Conservation (phyloP, 1,140 invertebrate species). For the Bombus ignitus region DNA sequence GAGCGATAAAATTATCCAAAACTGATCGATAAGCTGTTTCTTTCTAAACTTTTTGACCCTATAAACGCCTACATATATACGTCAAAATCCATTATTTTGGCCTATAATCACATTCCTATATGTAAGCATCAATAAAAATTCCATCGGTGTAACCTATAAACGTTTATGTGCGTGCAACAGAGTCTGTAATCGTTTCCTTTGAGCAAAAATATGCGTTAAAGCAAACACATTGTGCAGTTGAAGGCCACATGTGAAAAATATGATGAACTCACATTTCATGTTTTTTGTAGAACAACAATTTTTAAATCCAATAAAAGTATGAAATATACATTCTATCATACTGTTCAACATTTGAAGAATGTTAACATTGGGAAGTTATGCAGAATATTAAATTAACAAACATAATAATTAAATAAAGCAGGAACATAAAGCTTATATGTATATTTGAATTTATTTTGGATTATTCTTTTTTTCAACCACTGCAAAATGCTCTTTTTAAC, state of each 20-base stretch:
- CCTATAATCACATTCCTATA: background rate
- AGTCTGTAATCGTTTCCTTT: background rate
- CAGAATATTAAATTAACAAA: no score
- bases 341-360: no score
- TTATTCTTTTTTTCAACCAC: no score
- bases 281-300: background rate
- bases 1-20: background rate
- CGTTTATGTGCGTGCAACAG: background rate
- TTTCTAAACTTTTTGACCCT: background rate
- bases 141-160: background rate
- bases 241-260: background rate
- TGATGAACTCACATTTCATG: background rate
- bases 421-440: no score
- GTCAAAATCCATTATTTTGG: background rate
- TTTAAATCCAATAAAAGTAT: no score
- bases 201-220: background rate
- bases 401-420: no score
- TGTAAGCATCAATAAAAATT: background rate
- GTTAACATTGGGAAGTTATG: no score
- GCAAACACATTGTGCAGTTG: background rate
- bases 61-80: background rate
- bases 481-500: no score
- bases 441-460: no score
- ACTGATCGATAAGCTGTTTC: background rate
- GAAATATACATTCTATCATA: no score